Percentiles rank a stretch among this genome's conserved stretches.
Conservation (phyloP, 2,113 vertebrate genomes). For the Perca flavescens region DNA sequence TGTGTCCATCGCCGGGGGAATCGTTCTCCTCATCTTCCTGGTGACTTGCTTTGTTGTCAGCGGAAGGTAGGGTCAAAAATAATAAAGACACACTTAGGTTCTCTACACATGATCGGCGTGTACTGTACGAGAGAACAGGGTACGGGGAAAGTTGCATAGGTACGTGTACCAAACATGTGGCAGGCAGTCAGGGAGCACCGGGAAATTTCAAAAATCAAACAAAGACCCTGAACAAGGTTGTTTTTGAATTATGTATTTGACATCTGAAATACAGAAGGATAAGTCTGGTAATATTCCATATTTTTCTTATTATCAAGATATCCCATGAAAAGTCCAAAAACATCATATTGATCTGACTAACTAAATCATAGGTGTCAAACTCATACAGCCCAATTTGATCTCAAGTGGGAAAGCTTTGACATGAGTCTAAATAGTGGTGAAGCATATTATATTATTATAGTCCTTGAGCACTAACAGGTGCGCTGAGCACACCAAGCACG, state of each 20-base stretch:
- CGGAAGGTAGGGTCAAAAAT: slow-evolving; percentile 80
- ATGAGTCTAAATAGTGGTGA: too few species aligned
- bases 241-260: background rate
- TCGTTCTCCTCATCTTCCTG: slow-evolving; percentile 87
- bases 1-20: slow-evolving; percentile 86
- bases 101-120: background rate
- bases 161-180: background rate
- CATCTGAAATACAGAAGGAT: background rate
- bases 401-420: too few species aligned
- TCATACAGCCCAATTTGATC: too few species aligned
- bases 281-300: background rate
- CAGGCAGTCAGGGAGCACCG: background rate
- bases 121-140: background rate
- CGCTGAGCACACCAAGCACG: too few species aligned
- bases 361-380: too few species aligned
- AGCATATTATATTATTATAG: too few species aligned
- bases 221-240: background rate
- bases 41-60: slow-evolving; percentile 88
- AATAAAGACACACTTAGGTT: background rate
- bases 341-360: background rate
- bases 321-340: background rate
- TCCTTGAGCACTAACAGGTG: too few species aligned
- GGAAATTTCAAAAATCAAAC: background rate
- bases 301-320: background rate
- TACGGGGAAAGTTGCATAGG: background rate